Evolutionary conservation across 2,797 vertebrate species (phyloP), one percentile per base, ranked within the genome.

Genomic region (Notoglanidium macrostoma): DNA sequence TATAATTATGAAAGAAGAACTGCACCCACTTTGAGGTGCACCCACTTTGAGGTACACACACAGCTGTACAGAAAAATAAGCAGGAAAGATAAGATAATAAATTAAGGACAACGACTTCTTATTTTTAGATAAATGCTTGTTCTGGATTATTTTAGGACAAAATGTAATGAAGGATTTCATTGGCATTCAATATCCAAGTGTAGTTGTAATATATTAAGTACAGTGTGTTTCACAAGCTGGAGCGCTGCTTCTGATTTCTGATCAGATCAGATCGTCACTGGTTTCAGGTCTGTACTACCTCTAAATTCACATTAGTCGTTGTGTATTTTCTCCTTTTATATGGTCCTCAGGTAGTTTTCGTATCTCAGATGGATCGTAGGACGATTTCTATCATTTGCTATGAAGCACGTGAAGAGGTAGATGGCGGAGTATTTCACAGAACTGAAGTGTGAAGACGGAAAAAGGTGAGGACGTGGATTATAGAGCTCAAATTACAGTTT

Each of bases 361-460:
- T 32, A 51, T 73, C 17, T 84, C 21, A 94, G 35, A n/a, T 67
- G 85, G 87, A 40, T 40, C 40, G 40, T 40, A 40, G 40, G 40
- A 97, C 89, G 89, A 94, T 96, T 89, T 97, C 97, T 12, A 97
- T 97, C 81, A 98, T 97, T 95, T 26, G 95, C 94, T 73, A 98
- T 93, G 92, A 99, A 98, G 89, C 97, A 98, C 84, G 96, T 95
- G 77, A 98, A 94, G 72, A 98, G 93, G 92, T 98, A 96, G 90
- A 98, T 93, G 59, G 97, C 98, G 0, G 90, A 95, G 88, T 95
- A 97, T 19, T 96, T 91, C n/a, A 96, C n/a, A 65, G 97, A 96
- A 92, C 98, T 98, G 95, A 55, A 86, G 55, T 21, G 19, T 11
- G 40, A 85, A 81, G 10, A 49, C 49, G 49, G 49, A 81, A 10